Conservation (phyloP, 2,888 invertebrate genomes). For the Sipha maydis region DNA sequence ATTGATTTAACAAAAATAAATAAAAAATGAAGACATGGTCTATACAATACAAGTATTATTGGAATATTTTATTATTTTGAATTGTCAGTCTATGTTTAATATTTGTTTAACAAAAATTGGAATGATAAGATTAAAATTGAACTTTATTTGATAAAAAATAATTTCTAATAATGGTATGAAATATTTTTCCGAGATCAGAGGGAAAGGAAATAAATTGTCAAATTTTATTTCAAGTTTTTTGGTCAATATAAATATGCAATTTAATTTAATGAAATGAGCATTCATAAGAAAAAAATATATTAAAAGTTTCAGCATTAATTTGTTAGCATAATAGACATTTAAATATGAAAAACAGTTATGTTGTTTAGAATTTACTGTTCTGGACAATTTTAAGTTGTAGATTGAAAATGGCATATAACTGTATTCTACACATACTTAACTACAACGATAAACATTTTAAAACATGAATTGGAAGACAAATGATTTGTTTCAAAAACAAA, state of each 20-base stretch:
- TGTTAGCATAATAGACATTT: constrained; percentile 3
- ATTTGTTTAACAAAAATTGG: constrained; percentile 11
- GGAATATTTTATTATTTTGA: constrained; percentile 25
- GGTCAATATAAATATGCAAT: background rate
- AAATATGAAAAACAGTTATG: background rate
- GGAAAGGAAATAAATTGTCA: background rate
- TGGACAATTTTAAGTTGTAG: background rate
- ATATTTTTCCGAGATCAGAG: constrained; percentile 42
- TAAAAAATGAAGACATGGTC: background rate
- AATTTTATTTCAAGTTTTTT: background rate
- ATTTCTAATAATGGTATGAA: constrained; percentile 15
- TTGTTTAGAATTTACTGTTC: background rate
- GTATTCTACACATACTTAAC: constrained; percentile 33
- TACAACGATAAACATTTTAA: constrained; percentile 52
- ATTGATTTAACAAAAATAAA: background rate
- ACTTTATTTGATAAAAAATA: background rate
- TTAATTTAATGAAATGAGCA: background rate
- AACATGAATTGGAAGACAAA: constrained; percentile 59
- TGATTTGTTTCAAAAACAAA: constrained; percentile 38
- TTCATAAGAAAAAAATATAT: background rate
- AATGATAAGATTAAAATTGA: constrained; percentile 20
- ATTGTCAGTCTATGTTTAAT: constrained; percentile 38
- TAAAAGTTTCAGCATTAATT: background rate
- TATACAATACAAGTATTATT: background rate
- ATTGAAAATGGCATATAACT: background rate